Evolutionary conservation across 2,888 invertebrate species (phyloP), one percentile per base, ranked within the genome.

Genomic region (Hemistola chrysoprasaria): DNA sequence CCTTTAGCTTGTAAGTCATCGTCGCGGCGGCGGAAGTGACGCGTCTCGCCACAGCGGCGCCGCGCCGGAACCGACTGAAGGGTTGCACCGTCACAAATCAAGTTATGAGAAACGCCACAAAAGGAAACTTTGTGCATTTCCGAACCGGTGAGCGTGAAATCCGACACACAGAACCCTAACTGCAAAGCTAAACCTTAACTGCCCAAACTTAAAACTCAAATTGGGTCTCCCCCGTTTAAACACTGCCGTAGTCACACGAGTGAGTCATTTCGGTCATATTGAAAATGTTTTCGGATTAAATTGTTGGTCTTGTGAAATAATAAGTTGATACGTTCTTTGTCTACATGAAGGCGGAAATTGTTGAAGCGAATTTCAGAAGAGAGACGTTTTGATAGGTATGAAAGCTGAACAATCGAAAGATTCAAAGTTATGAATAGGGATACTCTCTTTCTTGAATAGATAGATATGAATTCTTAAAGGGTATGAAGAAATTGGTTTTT

Each of bases 61-160:
- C 87, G 66, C 65, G 55, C 80, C 84, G 86, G 84, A 82, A 77
- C 71, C 57, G 56, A 59, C 76, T 80, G 84, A 87, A 88, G 87
- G 88, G 88, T 87, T 87, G 85, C 72, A 73, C 76, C 71, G 82
- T 84, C 85, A 86, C 88, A 88, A 88, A 88, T 88, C 87, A 87
- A 88, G 78, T 88, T 88, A 87, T 84, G 84, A 84, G 79, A 80
- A 78, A 78, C 75, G 78, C 86, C 86, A 87, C 87, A 87, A 86
- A 83, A 87, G 87, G 87, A 88, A 87, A 87, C 86, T 88, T 86
- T 79, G 82, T 81, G 86, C 85, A 86, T 86, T 86, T 88, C 88
- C 85, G 81, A 76, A 60, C 71, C 76, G 73, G 60, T 80, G 74
- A 84, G 82, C 84, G 78, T 86, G 80, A 85, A 85, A 87, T 85